These are phyloP conservation scores for Chaenodraco wilsoni DNA, from an alignment of 2,797 vertebrate species.

Conservation along the genomic window DNA sequence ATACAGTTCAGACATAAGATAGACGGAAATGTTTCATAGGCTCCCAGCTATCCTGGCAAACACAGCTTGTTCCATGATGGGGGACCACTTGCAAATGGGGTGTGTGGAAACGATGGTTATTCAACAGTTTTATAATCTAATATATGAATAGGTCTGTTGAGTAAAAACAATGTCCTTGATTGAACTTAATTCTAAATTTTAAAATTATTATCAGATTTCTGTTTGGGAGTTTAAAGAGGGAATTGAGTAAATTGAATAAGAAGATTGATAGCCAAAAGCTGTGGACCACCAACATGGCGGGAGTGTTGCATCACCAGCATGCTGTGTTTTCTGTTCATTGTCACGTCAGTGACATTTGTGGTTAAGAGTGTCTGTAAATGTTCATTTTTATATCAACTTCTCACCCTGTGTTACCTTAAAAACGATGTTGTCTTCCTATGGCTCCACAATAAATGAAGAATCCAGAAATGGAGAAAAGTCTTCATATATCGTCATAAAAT, in stretches of 20 bases:
- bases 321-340: slow-evolving; percentile 13
- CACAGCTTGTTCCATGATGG: slow-evolving; percentile 23
- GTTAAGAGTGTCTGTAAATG: not conserved
- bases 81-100: slow-evolving; percentile 21
- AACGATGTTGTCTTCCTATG: too few species aligned
- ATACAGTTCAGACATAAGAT: not conserved
- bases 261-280: not conserved
- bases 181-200: not conserved
- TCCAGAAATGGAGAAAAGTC: too few species aligned
- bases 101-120: not conserved
- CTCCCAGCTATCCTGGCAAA: not conserved
- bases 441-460: too few species aligned
- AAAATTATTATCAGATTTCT: not conserved
- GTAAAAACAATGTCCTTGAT: not conserved
- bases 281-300: slow-evolving; percentile 30
- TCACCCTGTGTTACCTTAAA: too few species aligned
- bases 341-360: slow-evolving; percentile 12
- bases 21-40: not conserved
- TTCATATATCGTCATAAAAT: too few species aligned
- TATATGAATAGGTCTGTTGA: not conserved
- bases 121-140: not conserved
- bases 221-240: too few species aligned
- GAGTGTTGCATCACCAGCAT: slow-evolving; percentile 16
- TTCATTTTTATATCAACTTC: too few species aligned
- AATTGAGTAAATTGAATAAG: slow-evolving; percentile 10